Evolutionary conservation across 2,888 invertebrate genomes (phyloP), one percentile per base, ranked within the genome.

Genomic region (Syrista parreyssii): DNA sequence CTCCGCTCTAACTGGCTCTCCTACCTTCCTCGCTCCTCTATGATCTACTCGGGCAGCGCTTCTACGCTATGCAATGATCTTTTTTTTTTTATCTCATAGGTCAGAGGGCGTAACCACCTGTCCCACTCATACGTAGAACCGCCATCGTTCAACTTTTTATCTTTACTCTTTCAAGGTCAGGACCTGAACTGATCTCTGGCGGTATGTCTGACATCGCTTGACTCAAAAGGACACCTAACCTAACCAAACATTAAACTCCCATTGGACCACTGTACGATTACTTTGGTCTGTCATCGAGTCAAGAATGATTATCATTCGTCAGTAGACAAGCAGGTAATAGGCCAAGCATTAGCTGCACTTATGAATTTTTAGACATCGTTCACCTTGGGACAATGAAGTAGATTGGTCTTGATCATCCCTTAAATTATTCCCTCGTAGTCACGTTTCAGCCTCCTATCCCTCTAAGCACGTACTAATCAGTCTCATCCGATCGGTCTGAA

Each of bases 1-100:
- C 36, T 40, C 68, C 78, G 55, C 40, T 69, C 78, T 40, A 75
- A 75, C 68, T 36, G 55, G 73, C 73, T 73, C 34, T 73, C 71
- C 74, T 36, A 76, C 73, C 68, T 32, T 76, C 32, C 36, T 36
- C 73, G 32, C 75, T 68, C 76, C 78, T 31, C 72, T 77, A 75
- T 69, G 74, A 69, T 80, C 75, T 78, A 4, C 78, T 71, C 76
- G 9, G 23, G 55, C 71, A 15, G 12, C 71, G 71, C 12, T 30
- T 71, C 33, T 71, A 23, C 30, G 71, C 30, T 32, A 15, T 71
- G 31, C 33, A 31, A 31, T 30, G 31, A 71, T 71, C n/a, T n/a
- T 71, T 71, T 15, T 30, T 32, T 34, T 34, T 34, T 71, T 32
- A 71, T 71, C 30, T 71, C 31, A 0, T 23, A 31, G 71, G 55